Conservation (phyloP, 2,797 vertebrate genomes). For the Gila robusta region DNA sequence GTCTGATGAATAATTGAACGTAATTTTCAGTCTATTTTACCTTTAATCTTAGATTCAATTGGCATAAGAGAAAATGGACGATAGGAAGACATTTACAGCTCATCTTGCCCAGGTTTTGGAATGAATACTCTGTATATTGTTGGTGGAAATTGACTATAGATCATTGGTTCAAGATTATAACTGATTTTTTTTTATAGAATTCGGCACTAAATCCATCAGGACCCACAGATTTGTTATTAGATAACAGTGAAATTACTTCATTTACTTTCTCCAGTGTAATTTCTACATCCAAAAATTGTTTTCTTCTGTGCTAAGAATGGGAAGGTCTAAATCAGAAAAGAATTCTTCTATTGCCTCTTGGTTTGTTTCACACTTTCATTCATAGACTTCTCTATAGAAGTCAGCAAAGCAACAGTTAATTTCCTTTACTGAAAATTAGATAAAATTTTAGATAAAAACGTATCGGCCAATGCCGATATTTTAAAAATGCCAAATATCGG, state of each 20-base stretch:
- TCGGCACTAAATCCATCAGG: neutral
- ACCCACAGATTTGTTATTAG: neutral
- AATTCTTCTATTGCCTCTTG: neutral
- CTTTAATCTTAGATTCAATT: constrained; percentile 1
- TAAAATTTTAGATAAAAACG: too few species aligned
- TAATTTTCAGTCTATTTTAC: neutral
- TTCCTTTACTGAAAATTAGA: neutral
- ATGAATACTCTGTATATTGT: neutral
- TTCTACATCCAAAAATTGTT: neutral
- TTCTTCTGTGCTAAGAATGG: neutral
- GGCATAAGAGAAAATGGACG: neutral
- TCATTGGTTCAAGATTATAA: neutral
- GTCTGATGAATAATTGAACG: constrained; percentile 16
- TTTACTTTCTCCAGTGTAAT: neutral
- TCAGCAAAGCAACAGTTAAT: neutral
- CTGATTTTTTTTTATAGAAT: neutral
- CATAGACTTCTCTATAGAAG: neutral
- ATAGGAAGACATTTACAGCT: neutral
- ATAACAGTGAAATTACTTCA: neutral
- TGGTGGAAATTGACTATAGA: neutral
- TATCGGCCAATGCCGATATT: too few species aligned
- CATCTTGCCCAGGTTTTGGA: neutral
- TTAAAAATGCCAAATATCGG: too few species aligned
- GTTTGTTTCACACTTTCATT: neutral
- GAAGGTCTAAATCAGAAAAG: neutral